Evolutionary conservation across 2,888 invertebrate genomes (phyloP).

Genomic region (Trisateles emortualis): DNA sequence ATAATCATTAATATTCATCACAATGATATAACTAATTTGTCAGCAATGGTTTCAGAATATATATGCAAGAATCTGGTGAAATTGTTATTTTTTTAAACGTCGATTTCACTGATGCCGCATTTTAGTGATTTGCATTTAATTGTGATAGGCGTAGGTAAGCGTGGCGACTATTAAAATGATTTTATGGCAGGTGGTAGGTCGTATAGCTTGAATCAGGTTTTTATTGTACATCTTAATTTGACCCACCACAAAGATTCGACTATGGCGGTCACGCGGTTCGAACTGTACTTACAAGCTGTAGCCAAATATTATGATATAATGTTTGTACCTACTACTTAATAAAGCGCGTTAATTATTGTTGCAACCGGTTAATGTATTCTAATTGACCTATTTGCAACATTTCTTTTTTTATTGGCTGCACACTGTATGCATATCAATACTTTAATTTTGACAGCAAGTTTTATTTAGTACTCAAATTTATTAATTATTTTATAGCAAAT

Average conservation of each 20-base stretch:
- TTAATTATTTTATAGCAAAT: slow-evolving; percentile 4
- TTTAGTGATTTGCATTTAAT: slow-evolving; percentile 42
- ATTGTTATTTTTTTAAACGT: slow-evolving; percentile 51
- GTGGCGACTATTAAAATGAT: slow-evolving; percentile 18
- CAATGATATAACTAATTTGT: slow-evolving; percentile 48
- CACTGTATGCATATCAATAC: no score
- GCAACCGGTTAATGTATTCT: background rate
- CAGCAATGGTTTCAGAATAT: slow-evolving; percentile 41
- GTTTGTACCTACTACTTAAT: background rate
- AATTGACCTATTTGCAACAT: background rate
- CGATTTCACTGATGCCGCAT: slow-evolving; percentile 46
- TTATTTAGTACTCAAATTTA: no score
- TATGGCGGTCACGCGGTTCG: background rate
- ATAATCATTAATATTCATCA: slow-evolving; percentile 67
- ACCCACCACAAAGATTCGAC: background rate
- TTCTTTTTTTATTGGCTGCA: background rate
- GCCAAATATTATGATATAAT: background rate
- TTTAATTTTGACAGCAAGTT: no score
- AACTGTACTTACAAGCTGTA: background rate
- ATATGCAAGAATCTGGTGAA: slow-evolving; percentile 64
- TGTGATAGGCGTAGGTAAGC: slow-evolving; percentile 31
- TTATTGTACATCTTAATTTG: background rate
- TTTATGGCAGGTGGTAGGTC: slow-evolving; percentile 16
- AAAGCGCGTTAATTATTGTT: background rate
- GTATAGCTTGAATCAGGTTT: slow-evolving; percentile 7